Percentiles rank a stretch among this genome's conserved stretches.
Conservation (phyloP, 2,113 vertebrate species). For the human region DNA sequence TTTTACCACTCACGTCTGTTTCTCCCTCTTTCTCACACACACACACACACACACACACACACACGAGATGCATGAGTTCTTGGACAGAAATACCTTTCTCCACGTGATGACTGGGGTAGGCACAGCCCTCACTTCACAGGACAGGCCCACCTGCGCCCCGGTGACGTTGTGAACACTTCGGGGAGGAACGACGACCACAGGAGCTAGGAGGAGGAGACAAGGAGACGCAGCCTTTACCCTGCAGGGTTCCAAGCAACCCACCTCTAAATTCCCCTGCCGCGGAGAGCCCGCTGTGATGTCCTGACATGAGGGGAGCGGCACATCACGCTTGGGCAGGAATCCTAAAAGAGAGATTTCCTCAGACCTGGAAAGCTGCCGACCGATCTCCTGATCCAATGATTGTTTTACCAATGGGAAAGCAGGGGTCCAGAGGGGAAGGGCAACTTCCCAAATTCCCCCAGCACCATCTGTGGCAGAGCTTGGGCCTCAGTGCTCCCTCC, state of each 20-base stretch:
- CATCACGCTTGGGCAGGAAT: background rate
- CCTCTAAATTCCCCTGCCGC: background rate
- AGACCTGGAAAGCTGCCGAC: background rate
- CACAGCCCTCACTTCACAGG: conserved; percentile 82
- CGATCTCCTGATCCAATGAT: background rate
- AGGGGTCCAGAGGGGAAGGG: background rate
- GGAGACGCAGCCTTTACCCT: background rate
- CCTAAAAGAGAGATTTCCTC: background rate
- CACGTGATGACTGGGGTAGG: conserved; percentile 79
- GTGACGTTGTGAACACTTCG: conserved; percentile 80
- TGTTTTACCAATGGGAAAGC: background rate
- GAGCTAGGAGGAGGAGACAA: conserved; percentile 73
- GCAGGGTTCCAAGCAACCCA: background rate
- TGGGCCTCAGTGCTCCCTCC: background rate
- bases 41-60: background rate
- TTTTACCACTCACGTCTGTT: background rate
- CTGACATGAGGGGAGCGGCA: fast-evolving
- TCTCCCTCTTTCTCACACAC: background rate
- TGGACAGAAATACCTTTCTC: conserved; percentile 80
- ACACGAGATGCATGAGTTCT: background rate
- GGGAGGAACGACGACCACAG: conserved; percentile 76
- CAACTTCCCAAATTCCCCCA: background rate
- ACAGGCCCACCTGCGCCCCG: conserved; percentile 78
- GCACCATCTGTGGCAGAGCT: background rate
- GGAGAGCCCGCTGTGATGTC: background rate